phyloP scores from a whole-genome alignment of 2,797 vertebrate genomes.

The Eospalax fontanierii region DNA sequence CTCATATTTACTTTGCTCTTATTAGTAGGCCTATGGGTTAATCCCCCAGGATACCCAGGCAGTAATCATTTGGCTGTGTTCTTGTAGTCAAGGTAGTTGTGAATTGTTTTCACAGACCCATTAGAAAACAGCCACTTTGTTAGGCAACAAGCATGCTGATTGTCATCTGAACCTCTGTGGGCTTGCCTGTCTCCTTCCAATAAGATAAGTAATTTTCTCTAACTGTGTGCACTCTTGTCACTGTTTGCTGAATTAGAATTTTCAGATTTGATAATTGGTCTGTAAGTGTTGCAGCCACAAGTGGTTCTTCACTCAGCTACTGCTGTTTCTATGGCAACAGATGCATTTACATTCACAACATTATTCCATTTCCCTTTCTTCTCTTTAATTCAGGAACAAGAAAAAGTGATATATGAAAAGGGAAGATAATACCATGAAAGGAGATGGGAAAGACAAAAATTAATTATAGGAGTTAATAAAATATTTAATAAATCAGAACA shows the following conservation, averaged over 20 bases:
- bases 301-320: conserved; percentile 83
- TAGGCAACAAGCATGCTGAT: background rate
- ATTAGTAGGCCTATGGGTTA: background rate
- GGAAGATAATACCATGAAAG: conserved; percentile 58
- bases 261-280: conserved; percentile 86
- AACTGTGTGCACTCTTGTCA: conserved; percentile 79
- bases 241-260: conserved; percentile 84
- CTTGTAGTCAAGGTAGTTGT: conserved; percentile 1
- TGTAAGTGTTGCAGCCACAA: conserved; percentile 84
- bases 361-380: conserved; percentile 68
- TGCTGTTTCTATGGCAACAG: conserved; percentile 88
- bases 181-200: conserved; percentile 31
- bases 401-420: conserved; percentile 56
- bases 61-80: background rate
- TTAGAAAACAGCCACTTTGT: conserved; percentile 56
- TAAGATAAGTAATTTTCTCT: conserved; percentile 82
- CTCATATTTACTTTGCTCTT: no score
- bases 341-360: conserved; percentile 85
- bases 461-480: conserved; percentile 70
- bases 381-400: conserved; percentile 63
- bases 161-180: background rate
- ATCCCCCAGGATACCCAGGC: background rate
- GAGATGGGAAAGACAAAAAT: background rate
- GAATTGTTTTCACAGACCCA: background rate
- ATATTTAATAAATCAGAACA: background rate